Evolutionary conservation across 2,113 vertebrate genomes (phyloP), one percentile per base, ranked within the genome.

Genomic region (Nannobrachium achirus): DNA sequence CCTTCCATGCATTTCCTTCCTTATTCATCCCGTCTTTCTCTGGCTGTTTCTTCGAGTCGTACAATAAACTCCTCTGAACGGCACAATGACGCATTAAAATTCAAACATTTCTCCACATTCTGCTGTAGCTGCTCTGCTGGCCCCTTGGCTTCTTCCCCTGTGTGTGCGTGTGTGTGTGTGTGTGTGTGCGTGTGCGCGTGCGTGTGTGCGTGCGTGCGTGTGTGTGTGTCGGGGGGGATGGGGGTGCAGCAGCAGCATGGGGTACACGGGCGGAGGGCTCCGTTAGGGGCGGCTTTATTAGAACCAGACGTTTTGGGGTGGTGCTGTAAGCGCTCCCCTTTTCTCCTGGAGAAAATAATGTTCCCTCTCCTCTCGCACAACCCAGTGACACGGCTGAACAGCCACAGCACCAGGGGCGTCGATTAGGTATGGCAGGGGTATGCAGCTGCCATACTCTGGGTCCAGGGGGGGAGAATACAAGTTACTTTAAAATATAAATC

Each of bases 291-390:
- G 85, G 71, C 79, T 88, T 92, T 91, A 93, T 93, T 91, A 91
- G 82, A 92, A 92, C 73, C 92, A 93, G 91, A 90, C 89, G 71
- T 87, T 87, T 79, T 68, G 79, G 90, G 91, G 90, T 87, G 90
- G 88, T 87, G 83, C 83, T 75, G 71, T 52, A 62, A 59, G 66
- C 73, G 66, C 73, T 76, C 60, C 60, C 63, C 33, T 11, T 7
- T 85, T 67, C 58, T 81, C 52, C 64, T 25, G 71, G 49, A 78
- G 73, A 84, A 79, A 87, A 69, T 16, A 87, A 69, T 16, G 18
- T 75, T 68, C 63, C 25, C 81, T 76, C 18, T n/a, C 6, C 39
- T 66, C 25, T 33, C 15, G 19, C 10, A 25, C 53, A 13, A 19
- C 25, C 25, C 25, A 33, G 25, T 33, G 25, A 33, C 25, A 33